Conservation (phyloP, 2,113 vertebrate genomes). For the Ptyas mucosa region DNA sequence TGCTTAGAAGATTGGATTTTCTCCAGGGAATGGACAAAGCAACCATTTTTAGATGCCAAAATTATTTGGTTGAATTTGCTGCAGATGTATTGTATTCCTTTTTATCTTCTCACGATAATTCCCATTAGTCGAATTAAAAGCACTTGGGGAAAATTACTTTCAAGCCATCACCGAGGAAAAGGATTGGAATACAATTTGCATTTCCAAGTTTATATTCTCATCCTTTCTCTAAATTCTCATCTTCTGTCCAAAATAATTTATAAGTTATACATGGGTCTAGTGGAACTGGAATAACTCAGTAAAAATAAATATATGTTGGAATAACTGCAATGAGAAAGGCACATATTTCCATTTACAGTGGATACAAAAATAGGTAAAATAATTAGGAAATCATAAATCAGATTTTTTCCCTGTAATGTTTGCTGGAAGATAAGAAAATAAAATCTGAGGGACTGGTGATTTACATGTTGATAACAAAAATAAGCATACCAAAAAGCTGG, state of each 20-base stretch:
- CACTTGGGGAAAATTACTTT: neutral
- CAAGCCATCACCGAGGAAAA: neutral
- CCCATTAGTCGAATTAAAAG: neutral
- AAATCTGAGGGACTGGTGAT: neutral
- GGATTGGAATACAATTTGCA: neutral
- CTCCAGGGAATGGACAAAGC: neutral
- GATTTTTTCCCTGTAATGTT: neutral
- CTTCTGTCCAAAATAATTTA: neutral
- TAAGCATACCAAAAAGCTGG: neutral
- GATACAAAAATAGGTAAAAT: neutral
- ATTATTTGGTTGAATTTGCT: neutral
- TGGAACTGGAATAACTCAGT: neutral
- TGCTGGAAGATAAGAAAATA: neutral
- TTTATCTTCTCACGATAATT: neutral
- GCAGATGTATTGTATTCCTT: neutral
- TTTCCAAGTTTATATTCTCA: neutral
- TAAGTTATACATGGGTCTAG: neutral
- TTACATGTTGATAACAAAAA: neutral
- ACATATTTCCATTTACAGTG: neutral
- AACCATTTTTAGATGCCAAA: neutral
- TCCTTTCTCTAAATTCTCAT: neutral
- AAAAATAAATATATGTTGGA: neutral
- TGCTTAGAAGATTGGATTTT: neutral
- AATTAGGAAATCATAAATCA: neutral
- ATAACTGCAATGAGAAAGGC: neutral